Percentiles rank a stretch among this genome's conserved stretches.
These are phyloP conservation scores for Anolis sagrei DNA, from an alignment of 2,113 vertebrate genomes.

Conservation along the genomic window DNA sequence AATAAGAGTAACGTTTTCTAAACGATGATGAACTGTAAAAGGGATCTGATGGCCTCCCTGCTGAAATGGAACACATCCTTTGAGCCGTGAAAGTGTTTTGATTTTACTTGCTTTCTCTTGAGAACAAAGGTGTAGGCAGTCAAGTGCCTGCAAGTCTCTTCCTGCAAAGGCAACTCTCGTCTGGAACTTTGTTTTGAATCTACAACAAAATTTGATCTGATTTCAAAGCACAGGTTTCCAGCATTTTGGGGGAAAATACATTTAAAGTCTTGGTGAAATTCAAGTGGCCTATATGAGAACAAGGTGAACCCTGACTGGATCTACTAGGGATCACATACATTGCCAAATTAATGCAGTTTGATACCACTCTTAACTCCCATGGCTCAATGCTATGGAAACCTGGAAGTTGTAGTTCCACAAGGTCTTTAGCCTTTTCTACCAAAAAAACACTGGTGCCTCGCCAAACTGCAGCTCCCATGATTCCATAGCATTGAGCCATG, in stretches of 20 bases:
- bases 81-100: not conserved
- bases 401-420: too few relatives aligned
- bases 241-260: conserved; percentile 5
- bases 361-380: too few relatives aligned
- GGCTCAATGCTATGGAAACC: too few relatives aligned
- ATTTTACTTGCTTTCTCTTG: not conserved
- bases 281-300: rapidly evolving
- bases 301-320: too few relatives aligned
- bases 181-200: conserved; percentile 5
- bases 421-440: too few relatives aligned
- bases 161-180: not conserved
- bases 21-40: not conserved
- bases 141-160: not conserved
- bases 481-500: too few relatives aligned
- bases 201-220: not conserved
- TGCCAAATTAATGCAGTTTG: too few relatives aligned
- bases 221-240: not conserved
- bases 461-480: too few relatives aligned
- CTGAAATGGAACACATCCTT: conserved; percentile 3
- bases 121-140: conserved; percentile 27
- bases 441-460: too few relatives aligned
- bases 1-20: conserved; percentile 19
- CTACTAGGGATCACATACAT: too few relatives aligned
- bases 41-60: rapidly evolving
- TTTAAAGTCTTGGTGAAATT: not conserved